Base-by-base conservation (phyloP, 2,888 invertebrate genomes). In the Xestia ashworthii region DNA sequence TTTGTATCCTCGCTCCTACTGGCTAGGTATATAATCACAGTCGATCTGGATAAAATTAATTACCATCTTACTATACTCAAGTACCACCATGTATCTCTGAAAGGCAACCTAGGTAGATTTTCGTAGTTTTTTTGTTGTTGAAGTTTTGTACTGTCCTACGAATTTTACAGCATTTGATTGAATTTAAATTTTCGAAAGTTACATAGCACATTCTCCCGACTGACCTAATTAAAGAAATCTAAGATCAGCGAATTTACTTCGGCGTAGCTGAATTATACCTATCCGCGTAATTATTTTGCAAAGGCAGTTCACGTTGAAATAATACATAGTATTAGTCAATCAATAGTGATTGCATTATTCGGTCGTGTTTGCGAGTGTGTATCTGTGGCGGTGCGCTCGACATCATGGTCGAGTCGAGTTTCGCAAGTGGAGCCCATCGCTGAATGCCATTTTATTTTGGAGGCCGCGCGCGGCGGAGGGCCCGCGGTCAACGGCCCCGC, bases 361-460 rank as follows among this genome's bases (percentile, higher is more conserved):
- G 91, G 90, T 62, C 38, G 62, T 60, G 55, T 58, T 58, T 58
- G 58, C 89, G 91, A 92, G 90, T 91, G 90, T 91, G 92, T 90
- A 89, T 92, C 90, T 91, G 90, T 91, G 92, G 89, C 88, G 92
- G 89, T 92, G 91, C 88, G 89, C 89, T 92, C 94, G 89, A 89
- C 94, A 94, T 94, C 94, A 95, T 91, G 94, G 95, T 93, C 94
- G 95, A 93, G 92, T 92, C 92, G 91, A 91, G 94, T 96, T 96
- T 96, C 96, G 95, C 95, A 96, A 96, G 96, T 95, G 92, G 93
- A 95, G 94, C 95, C 96, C 96, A 96, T 96, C 96, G 95, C 93
- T 95, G 95, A 95, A 96, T 96, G 96, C 96, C 95, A 95, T 96
- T 96, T 95, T 95, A 95, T 95, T 96, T 96, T 96, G 95, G 96